Conservation (phyloP, 2,888 invertebrate species). For the Ypsolopha sequella region DNA sequence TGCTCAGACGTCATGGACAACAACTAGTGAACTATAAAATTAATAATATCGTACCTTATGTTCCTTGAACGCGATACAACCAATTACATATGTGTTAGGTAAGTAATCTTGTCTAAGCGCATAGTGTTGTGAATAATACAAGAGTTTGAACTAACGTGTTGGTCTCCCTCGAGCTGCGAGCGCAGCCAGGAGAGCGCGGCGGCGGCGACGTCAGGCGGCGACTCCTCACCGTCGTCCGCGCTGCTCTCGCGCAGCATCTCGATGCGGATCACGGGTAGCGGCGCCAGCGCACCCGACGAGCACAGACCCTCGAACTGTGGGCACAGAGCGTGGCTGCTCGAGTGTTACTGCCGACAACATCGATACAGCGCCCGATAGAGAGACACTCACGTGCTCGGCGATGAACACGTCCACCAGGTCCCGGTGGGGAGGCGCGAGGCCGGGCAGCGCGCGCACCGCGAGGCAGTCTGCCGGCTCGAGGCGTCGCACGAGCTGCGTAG, state of each 20-base stretch:
- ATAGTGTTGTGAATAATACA: no score
- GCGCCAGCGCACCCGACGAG: slow-evolving; percentile 71
- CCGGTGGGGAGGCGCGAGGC: slow-evolving; percentile 69
- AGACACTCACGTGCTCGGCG: slow-evolving; percentile 70
- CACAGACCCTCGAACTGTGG: slow-evolving; percentile 75
- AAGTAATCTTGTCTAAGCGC: neutral
- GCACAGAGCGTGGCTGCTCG: slow-evolving; percentile 6
- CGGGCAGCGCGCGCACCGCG: slow-evolving; percentile 72
- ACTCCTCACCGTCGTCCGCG: slow-evolving; percentile 73
- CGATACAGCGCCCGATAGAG: neutral
- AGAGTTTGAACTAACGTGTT: no score
- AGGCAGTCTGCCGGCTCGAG: slow-evolving; percentile 72
- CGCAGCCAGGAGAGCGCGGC: slow-evolving; percentile 75
- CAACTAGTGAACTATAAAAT: no score
- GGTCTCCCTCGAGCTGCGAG: no score
- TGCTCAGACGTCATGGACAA: no score
- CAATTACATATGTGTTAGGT: no score
- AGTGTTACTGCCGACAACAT: neutral
- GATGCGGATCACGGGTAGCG: slow-evolving; percentile 77
- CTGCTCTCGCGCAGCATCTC: slow-evolving; percentile 82
- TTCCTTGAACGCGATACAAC: no score
- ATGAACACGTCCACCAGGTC: slow-evolving; percentile 76
- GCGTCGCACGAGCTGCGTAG: slow-evolving; percentile 73
- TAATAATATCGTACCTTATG: no score
- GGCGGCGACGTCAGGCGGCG: slow-evolving; percentile 70